phyloP scores from a whole-genome alignment of 2,113 vertebrate species.

The Cephalophus harveyi region DNA sequence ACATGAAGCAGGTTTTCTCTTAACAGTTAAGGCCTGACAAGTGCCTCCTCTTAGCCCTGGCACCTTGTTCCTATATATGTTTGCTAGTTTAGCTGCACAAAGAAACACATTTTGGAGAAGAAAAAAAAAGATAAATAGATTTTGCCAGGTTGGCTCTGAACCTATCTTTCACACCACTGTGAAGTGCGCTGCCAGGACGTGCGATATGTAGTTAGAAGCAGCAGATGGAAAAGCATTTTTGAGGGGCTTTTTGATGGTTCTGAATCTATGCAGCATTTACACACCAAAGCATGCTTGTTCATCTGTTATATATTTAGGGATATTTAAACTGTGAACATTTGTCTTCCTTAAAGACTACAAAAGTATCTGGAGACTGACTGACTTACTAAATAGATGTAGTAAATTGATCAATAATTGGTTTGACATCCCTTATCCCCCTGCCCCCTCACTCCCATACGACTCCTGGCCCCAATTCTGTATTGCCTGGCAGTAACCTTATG shows the following conservation, averaged over 20 bases:
- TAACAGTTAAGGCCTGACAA: constrained; percentile 67
- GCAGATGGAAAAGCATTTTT: constrained; percentile 77
- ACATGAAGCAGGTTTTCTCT: constrained; percentile 36
- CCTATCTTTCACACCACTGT: constrained; percentile 76
- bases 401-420: constrained; percentile 72
- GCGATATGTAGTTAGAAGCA: constrained; percentile 68
- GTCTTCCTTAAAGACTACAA: constrained; percentile 76
- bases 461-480: constrained; percentile 39
- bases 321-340: constrained; percentile 79
- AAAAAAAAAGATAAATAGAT: constrained; percentile 68
- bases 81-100: constrained; percentile 75
- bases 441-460: constrained; percentile 18
- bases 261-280: constrained; percentile 77
- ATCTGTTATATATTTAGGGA: constrained; percentile 77
- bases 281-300: constrained; percentile 77
- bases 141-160: constrained; percentile 78
- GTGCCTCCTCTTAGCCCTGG: constrained; percentile 69
- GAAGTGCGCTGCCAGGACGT: constrained; percentile 71
- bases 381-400: constrained; percentile 68
- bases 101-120: constrained; percentile 73
- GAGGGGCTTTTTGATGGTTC: constrained; percentile 79
- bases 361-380: constrained; percentile 76
- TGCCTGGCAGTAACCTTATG: constrained; percentile 35
- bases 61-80: constrained; percentile 70
- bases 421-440: constrained; percentile 42